A percentile compares a stretch with the other conserved stretches of the same genome.
These are phyloP conservation scores for Anastatus disparis DNA, from an alignment of 1,140 invertebrate species.

Conservation along the genomic window DNA sequence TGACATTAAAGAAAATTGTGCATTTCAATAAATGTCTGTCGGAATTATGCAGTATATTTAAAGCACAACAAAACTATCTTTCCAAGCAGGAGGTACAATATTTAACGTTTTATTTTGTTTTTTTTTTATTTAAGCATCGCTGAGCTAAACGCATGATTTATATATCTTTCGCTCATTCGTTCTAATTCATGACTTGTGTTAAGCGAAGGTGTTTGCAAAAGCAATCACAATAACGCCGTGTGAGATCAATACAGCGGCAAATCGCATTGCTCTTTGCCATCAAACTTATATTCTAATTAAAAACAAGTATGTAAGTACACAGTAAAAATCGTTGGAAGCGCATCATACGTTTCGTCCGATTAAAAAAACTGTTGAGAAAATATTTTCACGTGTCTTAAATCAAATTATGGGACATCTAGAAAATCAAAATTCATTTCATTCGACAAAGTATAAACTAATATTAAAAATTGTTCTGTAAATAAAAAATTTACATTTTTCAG, in stretches of 20 bases:
- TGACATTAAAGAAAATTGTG: constrained; percentile 11
- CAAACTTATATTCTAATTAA: constrained; percentile 54
- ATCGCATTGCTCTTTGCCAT: constrained; percentile 32
- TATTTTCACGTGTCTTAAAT: no score
- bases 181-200: not conserved
- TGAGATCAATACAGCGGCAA: constrained; percentile 39
- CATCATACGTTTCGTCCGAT: constrained; percentile 19
- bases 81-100: no score
- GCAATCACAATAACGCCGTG: constrained; percentile 3
- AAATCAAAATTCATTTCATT: constrained; percentile 2
- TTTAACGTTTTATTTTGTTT: no score
- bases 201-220: constrained; percentile 22
- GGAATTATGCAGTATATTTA: constrained; percentile 18
- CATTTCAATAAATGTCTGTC: constrained; percentile 5
- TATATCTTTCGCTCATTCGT: constrained; percentile 6
- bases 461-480: no score
- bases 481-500: no score
- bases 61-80: constrained; percentile 2
- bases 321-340: constrained; percentile 44
- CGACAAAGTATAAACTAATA: no score
- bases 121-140: not conserved
- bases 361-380: not conserved
- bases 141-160: constrained; percentile 3
- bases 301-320: constrained; percentile 54
- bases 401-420: no score